These are phyloP conservation scores for Crypturellus undulatus DNA, from an alignment of 2,113 vertebrate genomes.

Conservation along the genomic window DNA sequence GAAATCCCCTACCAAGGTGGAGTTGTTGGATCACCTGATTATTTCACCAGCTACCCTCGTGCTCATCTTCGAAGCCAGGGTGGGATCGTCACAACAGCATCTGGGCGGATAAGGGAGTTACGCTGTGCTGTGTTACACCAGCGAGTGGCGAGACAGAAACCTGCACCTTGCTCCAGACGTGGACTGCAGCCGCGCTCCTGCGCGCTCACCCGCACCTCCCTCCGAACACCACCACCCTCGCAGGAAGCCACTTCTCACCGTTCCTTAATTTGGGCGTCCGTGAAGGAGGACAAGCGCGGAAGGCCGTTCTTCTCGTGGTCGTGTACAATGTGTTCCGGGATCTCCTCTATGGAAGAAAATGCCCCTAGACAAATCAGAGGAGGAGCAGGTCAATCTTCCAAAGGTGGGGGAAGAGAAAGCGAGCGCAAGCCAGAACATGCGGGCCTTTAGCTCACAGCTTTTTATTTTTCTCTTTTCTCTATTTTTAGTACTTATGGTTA, in stretches of 20 bases:
- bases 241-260: slow-evolving; percentile 75
- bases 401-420: background rate
- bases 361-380: slow-evolving; percentile 78
- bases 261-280: slow-evolving; percentile 84
- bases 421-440: background rate
- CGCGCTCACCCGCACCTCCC: background rate
- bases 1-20: background rate
- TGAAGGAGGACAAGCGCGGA: slow-evolving; percentile 92
- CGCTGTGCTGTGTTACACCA: background rate
- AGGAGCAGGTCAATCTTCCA: background rate
- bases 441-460: background rate
- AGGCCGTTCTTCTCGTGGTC: slow-evolving; percentile 96
- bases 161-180: background rate
- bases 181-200: background rate
- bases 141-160: background rate
- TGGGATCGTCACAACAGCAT: background rate
- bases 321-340: slow-evolving; percentile 94
- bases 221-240: background rate
- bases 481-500: slow-evolving; percentile 6
- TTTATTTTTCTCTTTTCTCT: background rate
- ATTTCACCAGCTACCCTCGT: background rate
- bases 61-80: background rate
- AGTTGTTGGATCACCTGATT: background rate
- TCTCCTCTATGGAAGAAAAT: slow-evolving; percentile 90
- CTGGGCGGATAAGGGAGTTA: background rate